Evolutionary conservation across 2,797 vertebrate species (phyloP), one percentile per base, ranked within the genome.

Genomic region (Harpagifer antarcticus): DNA sequence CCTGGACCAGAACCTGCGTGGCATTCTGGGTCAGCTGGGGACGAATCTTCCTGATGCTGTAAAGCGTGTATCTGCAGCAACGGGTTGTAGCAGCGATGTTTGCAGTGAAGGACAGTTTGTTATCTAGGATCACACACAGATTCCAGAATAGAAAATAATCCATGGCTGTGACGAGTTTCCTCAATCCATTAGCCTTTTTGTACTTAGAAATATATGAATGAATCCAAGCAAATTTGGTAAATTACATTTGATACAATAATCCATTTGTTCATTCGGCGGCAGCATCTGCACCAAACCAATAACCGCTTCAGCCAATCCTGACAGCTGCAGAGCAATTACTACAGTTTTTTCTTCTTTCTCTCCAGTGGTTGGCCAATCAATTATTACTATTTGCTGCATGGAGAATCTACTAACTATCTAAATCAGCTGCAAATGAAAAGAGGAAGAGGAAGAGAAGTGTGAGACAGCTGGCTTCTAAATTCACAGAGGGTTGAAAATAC

Each of bases 381-480:
- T 88, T 88, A 85, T 74, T 73, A 56, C 63, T 68, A 88, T 74
- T 77, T 84, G 85, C 76, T 77, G 55, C 15, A 69, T 68, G 68
- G 42, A 78, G 23, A 87, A 77, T 77, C 64, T 72, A 74, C 70
- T 82, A 88, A 84, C 82, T 78, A 81, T 78, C 71, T 65, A 78
- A 89, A 92, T 87, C 68, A 78, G 69, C 61, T 44, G 71, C 69
- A 88, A 85, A 87, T 78, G 54, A 78, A 77, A 82, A 58, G 31
- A 74, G 62, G 72, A 74, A 73, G 8, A 74, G 27, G 23, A 47
- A 54, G 27, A 72, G 9, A 31, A 40, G 31, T 70, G 49, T 66
- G 7, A 63, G 54, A 61, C 49, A 61, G 45, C 1, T 48, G 20
- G 50, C 42, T 50, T 63, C 16, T 14, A 56, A 63, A 68, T n/a